Evolutionary conservation across 2,797 vertebrate genomes (phyloP), one percentile per base, ranked within the genome.

Genomic region (Hybognathus amarus): DNA sequence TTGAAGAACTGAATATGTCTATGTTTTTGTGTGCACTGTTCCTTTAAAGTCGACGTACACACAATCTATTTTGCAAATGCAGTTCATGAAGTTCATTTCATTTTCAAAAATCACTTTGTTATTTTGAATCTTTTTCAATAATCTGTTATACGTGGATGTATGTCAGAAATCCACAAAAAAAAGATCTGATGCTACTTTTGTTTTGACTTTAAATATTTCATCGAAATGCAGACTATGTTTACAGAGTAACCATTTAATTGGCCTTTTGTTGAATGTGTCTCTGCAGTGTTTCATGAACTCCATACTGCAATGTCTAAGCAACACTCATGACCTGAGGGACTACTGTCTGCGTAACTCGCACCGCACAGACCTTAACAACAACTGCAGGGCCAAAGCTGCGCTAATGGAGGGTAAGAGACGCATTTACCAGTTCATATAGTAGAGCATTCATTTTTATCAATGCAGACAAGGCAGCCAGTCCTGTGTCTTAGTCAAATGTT

Each of bases 261-360:
- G 6, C 56, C 20, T 52, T 66, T 30, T 36, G 38, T 76, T 13
- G 52, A 36, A 36, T 38, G 71, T 83, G 33, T 83, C 11, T 84
- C 47, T 79, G n/a, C 92, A 99, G 97, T 99, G 98, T 91, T 99
- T 99, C 91, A 99, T 99, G 97, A 99, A 99, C 95, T 98, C 97
- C 82, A 97, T 99, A 90, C 95, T 99, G 9, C 98, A 99, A 90
- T 99, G 98, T 92, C 94, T 99, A 90, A 99, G 97, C 79, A 98
- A 98, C 93, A 99, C 97, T 20, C 94, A 95, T 0, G 97, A 98
- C 88, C 93, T 99, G 91, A 93, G 97, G 42, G 98, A 99, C 86
- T 99, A 98, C 90, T 99, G 98, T 91, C 94, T 98, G 86, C 96
- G 95, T 81, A 96, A 94, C 93, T 87, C 95, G 36, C 96, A 99